Conservation (phyloP, 2,888 invertebrate genomes). For the Dryomyza anilis region DNA sequence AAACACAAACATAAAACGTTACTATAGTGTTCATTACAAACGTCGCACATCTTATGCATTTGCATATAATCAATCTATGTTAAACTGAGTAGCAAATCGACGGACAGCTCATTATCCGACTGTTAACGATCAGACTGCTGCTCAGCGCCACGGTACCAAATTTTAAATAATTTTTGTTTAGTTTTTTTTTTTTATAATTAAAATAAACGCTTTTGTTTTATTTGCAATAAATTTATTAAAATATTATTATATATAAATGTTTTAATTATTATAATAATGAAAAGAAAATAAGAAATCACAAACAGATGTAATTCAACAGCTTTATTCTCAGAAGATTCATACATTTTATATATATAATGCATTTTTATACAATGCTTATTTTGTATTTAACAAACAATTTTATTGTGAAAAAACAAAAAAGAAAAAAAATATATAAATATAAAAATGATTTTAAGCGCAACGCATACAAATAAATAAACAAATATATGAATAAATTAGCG, state of each 20-base stretch:
- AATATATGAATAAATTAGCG: background rate
- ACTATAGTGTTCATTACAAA: background rate
- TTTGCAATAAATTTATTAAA: background rate
- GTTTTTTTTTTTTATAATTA: background rate
- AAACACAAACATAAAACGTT: slow-evolving; percentile 8
- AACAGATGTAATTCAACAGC: slow-evolving; percentile 15
- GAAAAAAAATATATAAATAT: background rate
- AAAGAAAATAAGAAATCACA: slow-evolving; percentile 2
- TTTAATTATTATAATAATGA: background rate
- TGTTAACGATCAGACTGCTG: too few relatives aligned
- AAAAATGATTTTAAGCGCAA: slow-evolving; percentile 16
- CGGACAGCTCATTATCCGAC: too few relatives aligned
- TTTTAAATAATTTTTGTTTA: background rate
- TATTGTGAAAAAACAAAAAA: background rate
- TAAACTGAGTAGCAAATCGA: too few relatives aligned
- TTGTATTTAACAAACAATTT: background rate
- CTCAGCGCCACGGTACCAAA: background rate
- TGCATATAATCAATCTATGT: too few relatives aligned
- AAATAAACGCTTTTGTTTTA: background rate
- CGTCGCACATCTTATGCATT: background rate
- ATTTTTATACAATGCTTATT: slow-evolving; percentile 21
- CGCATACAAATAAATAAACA: slow-evolving; percentile 9
- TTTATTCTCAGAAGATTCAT: slow-evolving; percentile 18
- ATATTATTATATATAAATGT: background rate
- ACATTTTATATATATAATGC: slow-evolving; percentile 15